These are phyloP conservation scores for Perodicticus potto DNA, from an alignment of 2,797 vertebrate species.

Conservation along the genomic window DNA sequence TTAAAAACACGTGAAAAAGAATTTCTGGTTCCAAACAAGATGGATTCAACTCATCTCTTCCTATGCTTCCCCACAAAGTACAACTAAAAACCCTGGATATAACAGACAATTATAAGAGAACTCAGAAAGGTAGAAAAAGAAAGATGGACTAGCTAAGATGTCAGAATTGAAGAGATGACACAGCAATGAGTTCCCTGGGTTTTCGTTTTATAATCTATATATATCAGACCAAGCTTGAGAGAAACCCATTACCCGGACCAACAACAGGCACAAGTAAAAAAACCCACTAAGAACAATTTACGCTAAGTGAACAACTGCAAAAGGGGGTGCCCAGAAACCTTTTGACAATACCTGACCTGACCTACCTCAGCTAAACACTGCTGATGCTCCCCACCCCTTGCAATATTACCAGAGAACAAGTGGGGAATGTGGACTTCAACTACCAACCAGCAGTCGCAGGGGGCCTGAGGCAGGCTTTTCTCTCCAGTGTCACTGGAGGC, in stretches of 20 bases:
- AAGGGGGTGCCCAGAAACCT: neutral
- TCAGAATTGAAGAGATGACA: neutral
- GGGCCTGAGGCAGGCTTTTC: neutral
- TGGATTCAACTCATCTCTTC: neutral
- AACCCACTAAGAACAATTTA: neutral
- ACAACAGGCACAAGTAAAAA: neutral
- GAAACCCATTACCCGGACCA: neutral
- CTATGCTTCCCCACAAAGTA: neutral
- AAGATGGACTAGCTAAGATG: neutral
- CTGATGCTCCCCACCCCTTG: neutral
- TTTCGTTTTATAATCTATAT: neutral
- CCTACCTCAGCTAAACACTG: neutral
- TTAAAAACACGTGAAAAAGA: slow-evolving; percentile 1
- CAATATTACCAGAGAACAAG: neutral
- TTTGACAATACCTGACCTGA: neutral
- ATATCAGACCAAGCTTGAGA: neutral
- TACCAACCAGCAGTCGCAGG: too few species aligned
- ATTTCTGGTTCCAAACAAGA: neutral
- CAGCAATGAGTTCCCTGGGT: neutral
- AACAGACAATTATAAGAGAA: neutral
- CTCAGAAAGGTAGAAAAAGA: neutral
- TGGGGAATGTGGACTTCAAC: neutral
- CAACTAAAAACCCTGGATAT: neutral
- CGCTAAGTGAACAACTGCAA: neutral
- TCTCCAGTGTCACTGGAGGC: neutral